A percentile compares a stretch with the other conserved stretches of the same genome.
These are phyloP conservation scores for Anastrepha ludens DNA, from an alignment of 1,140 invertebrate species.

Conservation along the genomic window DNA sequence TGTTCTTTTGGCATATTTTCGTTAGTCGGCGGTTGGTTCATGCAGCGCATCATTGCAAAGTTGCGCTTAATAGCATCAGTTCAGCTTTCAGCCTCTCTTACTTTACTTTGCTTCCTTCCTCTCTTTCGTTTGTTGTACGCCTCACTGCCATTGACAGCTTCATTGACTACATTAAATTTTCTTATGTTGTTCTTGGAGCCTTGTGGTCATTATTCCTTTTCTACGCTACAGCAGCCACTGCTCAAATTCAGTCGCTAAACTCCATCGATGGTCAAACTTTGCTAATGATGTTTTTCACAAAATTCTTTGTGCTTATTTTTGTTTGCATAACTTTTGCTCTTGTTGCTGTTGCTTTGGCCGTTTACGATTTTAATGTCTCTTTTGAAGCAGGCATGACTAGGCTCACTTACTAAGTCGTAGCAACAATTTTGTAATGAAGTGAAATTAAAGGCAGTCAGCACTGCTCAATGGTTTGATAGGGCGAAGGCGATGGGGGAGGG, in stretches of 20 bases:
- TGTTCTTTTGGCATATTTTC: background rate
- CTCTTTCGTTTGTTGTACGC: background rate
- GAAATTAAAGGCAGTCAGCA: background rate
- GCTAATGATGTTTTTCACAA: constrained; percentile 12
- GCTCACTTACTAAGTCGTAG: background rate
- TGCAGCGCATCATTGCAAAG: background rate
- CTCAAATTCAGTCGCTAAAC: constrained; percentile 14
- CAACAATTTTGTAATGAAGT: constrained; percentile 13
- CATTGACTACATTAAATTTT: constrained; percentile 34
- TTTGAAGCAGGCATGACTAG: background rate
- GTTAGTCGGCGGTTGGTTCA: constrained; percentile 18
- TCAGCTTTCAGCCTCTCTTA: background rate
- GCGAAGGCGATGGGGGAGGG: background rate
- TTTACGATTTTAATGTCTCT: background rate
- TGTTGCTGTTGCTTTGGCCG: background rate
- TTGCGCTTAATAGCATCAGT: background rate
- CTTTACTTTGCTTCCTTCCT: background rate
- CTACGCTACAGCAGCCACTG: background rate
- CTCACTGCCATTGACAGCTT: constrained; percentile 37
- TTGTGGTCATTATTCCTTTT: constrained; percentile 8
- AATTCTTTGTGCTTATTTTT: background rate
- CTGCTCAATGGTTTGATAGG: background rate
- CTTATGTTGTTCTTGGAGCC: background rate
- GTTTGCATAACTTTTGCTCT: background rate
- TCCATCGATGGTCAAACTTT: constrained; percentile 32